Conservation (phyloP, 2,113 vertebrate genomes). For the Piprites chloris region DNA sequence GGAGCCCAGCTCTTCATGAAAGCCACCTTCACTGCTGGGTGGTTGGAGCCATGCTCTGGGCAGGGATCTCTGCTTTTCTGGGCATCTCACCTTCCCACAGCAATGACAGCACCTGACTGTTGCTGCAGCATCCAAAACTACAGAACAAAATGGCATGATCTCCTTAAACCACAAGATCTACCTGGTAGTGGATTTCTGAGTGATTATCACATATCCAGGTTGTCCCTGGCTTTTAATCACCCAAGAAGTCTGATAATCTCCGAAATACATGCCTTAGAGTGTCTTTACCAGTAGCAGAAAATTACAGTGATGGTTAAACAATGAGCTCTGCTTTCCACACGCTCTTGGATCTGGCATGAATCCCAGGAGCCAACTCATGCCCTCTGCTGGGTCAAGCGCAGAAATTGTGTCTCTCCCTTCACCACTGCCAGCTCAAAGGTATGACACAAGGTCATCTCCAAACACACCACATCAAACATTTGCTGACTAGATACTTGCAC, state of each 20-base stretch:
- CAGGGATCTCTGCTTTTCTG: neutral
- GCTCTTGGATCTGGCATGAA: accelerated
- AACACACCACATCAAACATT: neutral
- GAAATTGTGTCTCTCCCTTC: neutral
- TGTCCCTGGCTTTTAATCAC: neutral
- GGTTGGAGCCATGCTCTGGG: neutral
- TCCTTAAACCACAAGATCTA: neutral
- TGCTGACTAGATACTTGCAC: neutral
- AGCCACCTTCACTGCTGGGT: neutral
- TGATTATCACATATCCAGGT: neutral
- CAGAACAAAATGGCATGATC: neutral
- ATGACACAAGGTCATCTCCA: neutral
- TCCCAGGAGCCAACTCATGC: neutral
- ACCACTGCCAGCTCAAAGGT: neutral
- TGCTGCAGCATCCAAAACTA: neutral
- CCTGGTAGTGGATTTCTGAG: neutral
- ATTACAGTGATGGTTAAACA: neutral
- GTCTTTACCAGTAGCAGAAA: neutral
- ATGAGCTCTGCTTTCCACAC: accelerated
- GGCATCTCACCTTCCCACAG: neutral
- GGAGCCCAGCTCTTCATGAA: neutral
- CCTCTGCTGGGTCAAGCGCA: neutral
- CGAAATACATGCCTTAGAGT: accelerated
- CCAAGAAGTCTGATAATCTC: neutral
- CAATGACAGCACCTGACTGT: neutral